Conservation (phyloP, 1,140 invertebrate species). For the Caerostris darwini region DNA sequence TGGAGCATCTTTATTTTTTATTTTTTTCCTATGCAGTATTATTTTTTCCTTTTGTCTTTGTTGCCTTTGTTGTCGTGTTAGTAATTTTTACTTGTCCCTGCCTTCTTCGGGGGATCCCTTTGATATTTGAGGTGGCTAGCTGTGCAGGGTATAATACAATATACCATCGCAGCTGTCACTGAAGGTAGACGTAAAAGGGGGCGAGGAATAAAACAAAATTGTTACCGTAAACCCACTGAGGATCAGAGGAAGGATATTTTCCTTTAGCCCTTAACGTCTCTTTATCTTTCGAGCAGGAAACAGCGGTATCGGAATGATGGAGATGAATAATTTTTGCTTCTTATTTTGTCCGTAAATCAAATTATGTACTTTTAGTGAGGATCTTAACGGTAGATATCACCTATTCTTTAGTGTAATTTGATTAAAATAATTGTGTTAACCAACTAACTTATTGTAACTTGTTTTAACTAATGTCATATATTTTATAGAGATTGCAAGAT, state of each 20-base stretch:
- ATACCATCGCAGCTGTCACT: constrained; percentile 73
- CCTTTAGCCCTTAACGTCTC: constrained; percentile 49
- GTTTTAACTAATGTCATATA: too few species aligned
- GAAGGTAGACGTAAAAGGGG: constrained; percentile 37
- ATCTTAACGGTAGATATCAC: too few species aligned
- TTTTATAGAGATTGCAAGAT: too few species aligned
- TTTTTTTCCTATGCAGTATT: background rate
- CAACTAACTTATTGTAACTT: too few species aligned
- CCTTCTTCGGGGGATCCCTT: constrained; percentile 43
- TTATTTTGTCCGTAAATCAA: background rate
- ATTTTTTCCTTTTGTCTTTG: constrained; percentile 5
- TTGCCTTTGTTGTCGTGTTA: constrained; percentile 53
- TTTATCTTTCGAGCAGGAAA: constrained; percentile 47
- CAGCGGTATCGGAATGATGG: background rate
- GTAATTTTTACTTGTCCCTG: constrained; percentile 26
- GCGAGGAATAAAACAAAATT: constrained; percentile 59
- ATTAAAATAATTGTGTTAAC: too few species aligned
- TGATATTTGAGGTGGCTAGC: constrained; percentile 66
- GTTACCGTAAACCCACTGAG: constrained; percentile 42
- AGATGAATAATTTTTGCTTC: background rate
- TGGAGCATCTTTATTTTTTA: background rate
- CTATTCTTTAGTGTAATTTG: too few species aligned
- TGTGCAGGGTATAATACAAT: constrained; percentile 72
- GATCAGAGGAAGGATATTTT: constrained; percentile 24
- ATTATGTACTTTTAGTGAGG: background rate